Percentiles rank a stretch among this genome's conserved stretches.
Evolutionary conservation across 2,113 vertebrate genomes (phyloP).

Genomic region (Sebastes fasciatus): DNA sequence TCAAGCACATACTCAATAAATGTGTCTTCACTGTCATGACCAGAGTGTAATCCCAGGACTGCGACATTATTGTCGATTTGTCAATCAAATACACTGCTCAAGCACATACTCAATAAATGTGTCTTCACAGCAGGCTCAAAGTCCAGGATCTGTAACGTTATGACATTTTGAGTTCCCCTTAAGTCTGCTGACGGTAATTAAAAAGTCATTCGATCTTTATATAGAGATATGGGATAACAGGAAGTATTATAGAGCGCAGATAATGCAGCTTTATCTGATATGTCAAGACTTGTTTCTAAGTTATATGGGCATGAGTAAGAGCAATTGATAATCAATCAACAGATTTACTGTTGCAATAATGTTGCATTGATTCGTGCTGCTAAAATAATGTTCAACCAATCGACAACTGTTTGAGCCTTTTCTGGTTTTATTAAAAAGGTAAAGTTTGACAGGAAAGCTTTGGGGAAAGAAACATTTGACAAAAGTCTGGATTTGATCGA

Average conservation of each 20-base stretch:
- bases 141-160: slow-evolving; percentile 38
- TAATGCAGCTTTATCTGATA: slow-evolving; percentile 27
- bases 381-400: not conserved
- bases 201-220: slow-evolving; percentile 28
- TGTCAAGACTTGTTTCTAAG: not conserved
- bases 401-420: not conserved
- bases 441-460: not conserved
- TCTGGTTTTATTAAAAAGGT: slow-evolving; percentile 5
- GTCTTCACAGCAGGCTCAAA: slow-evolving; percentile 42
- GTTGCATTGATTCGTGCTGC: not conserved
- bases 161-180: not conserved
- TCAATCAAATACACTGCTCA: slow-evolving; percentile 9
- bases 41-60: not conserved
- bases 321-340: not conserved
- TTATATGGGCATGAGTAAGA: not conserved
- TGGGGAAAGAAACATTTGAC: not conserved
- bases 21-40: not conserved
- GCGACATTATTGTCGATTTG: not conserved
- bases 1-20: slow-evolving; percentile 51
- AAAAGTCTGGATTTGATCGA: not conserved
- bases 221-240: not conserved
- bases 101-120: slow-evolving; percentile 53
- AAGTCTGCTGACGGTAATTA: slow-evolving; percentile 31
- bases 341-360: not conserved
- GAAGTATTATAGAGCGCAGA: not conserved